Conservation (phyloP, 2,113 vertebrate species). For the Pollimyrus isidori region DNA sequence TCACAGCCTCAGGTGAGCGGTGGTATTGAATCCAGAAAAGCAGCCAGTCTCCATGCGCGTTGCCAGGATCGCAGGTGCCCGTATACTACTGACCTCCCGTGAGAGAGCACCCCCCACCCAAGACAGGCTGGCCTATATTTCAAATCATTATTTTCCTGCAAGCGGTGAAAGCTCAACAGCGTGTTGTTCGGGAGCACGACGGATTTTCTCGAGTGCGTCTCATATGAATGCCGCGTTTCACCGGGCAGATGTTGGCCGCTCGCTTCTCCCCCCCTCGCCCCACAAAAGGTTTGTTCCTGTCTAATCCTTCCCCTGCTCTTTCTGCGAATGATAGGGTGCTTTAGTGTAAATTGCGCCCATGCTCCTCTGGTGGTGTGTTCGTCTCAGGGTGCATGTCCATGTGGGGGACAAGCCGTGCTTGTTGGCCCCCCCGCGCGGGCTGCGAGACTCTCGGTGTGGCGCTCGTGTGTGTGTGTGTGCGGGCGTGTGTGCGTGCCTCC, state of each 20-base stretch:
- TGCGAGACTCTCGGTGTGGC: not conserved
- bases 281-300: not conserved
- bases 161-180: slow-evolving; percentile 14
- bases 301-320: not conserved
- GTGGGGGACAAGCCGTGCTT: not conserved
- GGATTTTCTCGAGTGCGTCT: not conserved
- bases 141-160: slow-evolving; percentile 29
- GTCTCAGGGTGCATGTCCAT: not conserved
- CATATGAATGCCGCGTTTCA: not conserved
- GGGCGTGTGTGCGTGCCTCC: too few species aligned
- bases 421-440: not conserved
- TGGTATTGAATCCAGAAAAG: not conserved
- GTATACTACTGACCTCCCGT: slow-evolving; percentile 15
- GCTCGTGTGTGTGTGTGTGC: too few species aligned
- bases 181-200: not conserved
- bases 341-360: not conserved
- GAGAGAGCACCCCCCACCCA: slow-evolving; percentile 11
- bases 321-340: not conserved
- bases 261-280: not conserved
- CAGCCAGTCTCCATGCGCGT: not conserved
- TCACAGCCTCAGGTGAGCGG: not conserved
- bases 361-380: not conserved
- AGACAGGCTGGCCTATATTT: slow-evolving; percentile 37
- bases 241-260: not conserved
- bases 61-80: slow-evolving; percentile 14